phyloP scores from a whole-genome alignment of 2,797 vertebrate species.

The Anabas testudineus region DNA sequence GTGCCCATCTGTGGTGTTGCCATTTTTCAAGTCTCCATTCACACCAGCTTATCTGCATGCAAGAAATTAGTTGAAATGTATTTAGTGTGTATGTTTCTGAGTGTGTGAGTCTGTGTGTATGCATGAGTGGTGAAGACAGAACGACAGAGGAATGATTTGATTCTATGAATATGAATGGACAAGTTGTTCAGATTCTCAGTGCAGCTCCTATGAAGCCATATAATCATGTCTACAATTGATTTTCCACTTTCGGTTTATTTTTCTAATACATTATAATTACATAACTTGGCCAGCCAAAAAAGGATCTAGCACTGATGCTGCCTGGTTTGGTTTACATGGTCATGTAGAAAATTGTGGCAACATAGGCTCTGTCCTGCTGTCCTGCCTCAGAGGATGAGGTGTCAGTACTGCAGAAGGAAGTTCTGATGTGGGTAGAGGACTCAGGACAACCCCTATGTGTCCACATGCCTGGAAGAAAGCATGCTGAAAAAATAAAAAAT shows the following conservation, averaged over 20 bases:
- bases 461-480: constrained; percentile 74
- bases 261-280: constrained; percentile 2
- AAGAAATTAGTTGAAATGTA: constrained; percentile 37
- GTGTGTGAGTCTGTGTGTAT: constrained; percentile 15
- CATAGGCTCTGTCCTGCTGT: constrained; percentile 70
- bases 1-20: constrained; percentile 48
- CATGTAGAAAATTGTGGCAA: constrained; percentile 45
- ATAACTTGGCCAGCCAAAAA: constrained; percentile 33
- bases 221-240: constrained; percentile 11
- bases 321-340: constrained; percentile 41
- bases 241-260: constrained; percentile 14
- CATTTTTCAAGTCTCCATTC: constrained; percentile 50
- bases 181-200: constrained; percentile 58
- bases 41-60: constrained; percentile 66
- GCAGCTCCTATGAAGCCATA: constrained; percentile 58
- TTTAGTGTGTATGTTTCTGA: constrained; percentile 27
- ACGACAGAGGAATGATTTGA: constrained; percentile 13
- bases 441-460: constrained; percentile 62
- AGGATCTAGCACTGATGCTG: constrained; percentile 63
- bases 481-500: constrained; percentile 41
- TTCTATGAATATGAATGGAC: constrained; percentile 19
- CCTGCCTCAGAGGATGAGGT: constrained; percentile 29
- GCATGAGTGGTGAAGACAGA: constrained; percentile 14
- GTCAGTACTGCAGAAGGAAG: constrained; percentile 25
- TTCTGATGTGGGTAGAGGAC: constrained; percentile 37